Evolutionary conservation across 2,113 vertebrate genomes (phyloP).

Genomic region (Psilopsiagon aurifrons): DNA sequence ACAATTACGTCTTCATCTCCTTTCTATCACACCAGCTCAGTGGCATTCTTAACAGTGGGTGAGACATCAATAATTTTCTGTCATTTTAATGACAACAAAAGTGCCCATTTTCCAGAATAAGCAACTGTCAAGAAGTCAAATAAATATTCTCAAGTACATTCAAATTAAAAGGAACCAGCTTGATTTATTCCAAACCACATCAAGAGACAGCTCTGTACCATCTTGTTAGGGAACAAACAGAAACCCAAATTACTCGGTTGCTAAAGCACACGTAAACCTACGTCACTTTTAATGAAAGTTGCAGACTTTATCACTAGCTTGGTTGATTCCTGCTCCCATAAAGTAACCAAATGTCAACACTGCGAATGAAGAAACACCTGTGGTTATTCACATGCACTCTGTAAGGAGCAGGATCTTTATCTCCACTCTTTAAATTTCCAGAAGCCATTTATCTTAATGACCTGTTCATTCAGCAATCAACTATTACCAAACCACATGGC

Average conservation of each 20-base stretch:
- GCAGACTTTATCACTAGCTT: neutral
- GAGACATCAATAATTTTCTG: neutral
- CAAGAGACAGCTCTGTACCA: neutral
- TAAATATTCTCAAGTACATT: neutral
- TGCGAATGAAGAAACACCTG: neutral
- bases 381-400: neutral
- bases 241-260: neutral
- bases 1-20: neutral
- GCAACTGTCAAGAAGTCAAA: too few relatives aligned
- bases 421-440: neutral
- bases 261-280: neutral
- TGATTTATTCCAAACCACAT: neutral
- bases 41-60: neutral
- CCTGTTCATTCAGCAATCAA: neutral
- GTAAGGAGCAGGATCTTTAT: neutral
- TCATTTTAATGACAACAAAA: neutral
- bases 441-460: neutral
- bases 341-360: neutral
- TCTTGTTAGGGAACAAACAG: neutral
- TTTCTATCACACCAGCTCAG: neutral
- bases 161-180: neutral
- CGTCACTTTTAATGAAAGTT: neutral
- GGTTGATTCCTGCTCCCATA: neutral
- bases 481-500: neutral
- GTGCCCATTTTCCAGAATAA: neutral